A percentile compares a stretch with the other conserved stretches of the same genome.
phyloP scores from a whole-genome alignment of 2,888 invertebrate genomes.

The Philonicus albiceps region DNA sequence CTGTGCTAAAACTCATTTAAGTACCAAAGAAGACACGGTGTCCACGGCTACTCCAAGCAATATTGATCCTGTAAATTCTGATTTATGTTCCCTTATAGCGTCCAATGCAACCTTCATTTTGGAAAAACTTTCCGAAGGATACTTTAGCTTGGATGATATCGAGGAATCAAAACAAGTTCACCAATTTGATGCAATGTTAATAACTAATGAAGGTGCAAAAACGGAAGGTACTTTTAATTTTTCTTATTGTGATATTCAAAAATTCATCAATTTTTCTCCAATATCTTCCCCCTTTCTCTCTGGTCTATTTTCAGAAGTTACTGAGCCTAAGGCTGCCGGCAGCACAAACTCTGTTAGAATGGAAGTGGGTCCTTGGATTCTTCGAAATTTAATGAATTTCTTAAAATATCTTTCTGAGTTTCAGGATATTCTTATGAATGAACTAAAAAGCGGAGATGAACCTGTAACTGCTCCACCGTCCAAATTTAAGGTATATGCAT shows the following conservation, averaged over 20 bases:
- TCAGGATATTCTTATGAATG: not conserved
- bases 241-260: not conserved
- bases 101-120: not conserved
- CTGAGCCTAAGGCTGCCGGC: not conserved
- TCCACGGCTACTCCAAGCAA: not conserved
- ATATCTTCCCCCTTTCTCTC: not conserved
- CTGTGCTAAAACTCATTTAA: not conserved
- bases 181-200: not conserved
- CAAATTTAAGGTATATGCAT: not conserved
- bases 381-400: not conserved
- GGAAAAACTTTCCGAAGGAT: not conserved
- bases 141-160: not conserved
- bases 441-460: not conserved
- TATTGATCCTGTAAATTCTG: not conserved
- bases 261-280: not conserved
- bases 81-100: constrained; percentile 5
- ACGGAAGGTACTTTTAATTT: not conserved
- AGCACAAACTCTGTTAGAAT: not conserved
- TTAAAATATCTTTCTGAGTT: not conserved
- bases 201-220: not conserved
- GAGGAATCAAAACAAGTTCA: not conserved
- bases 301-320: not conserved
- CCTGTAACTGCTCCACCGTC: not conserved
- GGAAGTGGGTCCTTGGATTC: not conserved
- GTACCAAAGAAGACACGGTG: not conserved